Evolutionary conservation across 2,797 vertebrate genomes (phyloP).

Genomic region (Sphenopsis melanotis): DNA sequence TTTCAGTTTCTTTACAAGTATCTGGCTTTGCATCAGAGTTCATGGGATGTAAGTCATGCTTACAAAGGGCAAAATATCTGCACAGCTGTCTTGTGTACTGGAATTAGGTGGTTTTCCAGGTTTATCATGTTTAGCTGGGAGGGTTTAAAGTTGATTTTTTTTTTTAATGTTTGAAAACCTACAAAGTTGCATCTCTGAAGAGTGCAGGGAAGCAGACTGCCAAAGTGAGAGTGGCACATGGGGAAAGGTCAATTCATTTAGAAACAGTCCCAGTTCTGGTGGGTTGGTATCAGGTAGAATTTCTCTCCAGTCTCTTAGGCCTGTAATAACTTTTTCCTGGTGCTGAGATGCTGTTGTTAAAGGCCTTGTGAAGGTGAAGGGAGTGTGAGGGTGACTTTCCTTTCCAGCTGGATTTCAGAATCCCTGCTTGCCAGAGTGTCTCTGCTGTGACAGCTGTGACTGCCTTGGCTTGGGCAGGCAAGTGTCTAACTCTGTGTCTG

Average conservation of each 20-base stretch:
- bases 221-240: background rate
- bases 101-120: background rate
- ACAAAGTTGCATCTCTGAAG: background rate
- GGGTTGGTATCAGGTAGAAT: background rate
- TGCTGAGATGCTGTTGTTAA: slow-evolving; percentile 11
- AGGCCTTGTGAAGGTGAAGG: background rate
- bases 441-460: background rate
- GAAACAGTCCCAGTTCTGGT: background rate
- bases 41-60: background rate
- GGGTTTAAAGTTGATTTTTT: background rate
- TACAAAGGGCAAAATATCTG: background rate
- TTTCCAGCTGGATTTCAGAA: background rate
- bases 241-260: slow-evolving; percentile 18
- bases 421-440: background rate
- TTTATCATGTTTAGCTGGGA: background rate
- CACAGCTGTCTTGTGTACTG: background rate
- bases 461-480: background rate
- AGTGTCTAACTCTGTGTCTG: background rate
- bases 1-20: background rate
- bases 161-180: background rate
- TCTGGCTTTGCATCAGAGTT: background rate
- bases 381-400: background rate
- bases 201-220: background rate
- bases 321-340: background rate
- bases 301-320: background rate